A percentile compares a stretch with the other conserved stretches of the same genome.
Evolutionary conservation across 2,797 vertebrate genomes (phyloP).

Genomic region (Acanthornis magna): DNA sequence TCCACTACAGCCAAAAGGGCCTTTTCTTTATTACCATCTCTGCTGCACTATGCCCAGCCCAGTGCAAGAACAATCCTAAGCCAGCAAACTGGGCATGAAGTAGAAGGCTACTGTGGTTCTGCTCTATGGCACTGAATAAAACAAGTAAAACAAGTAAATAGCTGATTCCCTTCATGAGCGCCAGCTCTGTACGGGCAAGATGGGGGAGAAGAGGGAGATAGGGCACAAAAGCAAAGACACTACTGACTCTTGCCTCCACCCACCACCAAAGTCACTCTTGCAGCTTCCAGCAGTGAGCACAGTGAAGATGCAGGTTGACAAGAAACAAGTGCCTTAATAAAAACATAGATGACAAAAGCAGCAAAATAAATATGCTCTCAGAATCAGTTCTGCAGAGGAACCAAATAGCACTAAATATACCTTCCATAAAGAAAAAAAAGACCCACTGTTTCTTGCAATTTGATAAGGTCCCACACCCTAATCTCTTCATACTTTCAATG

Average conservation of each 20-base stretch:
- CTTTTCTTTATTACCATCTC: background rate
- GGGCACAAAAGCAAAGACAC: background rate
- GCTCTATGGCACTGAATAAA: background rate
- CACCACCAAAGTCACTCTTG: background rate
- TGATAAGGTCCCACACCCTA: background rate
- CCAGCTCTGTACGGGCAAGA: background rate
- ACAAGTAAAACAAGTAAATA: background rate
- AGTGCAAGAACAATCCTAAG: background rate
- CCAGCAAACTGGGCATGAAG: background rate
- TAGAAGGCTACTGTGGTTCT: background rate
- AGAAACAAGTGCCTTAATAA: background rate
- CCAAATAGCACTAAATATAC: background rate
- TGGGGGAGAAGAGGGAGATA: background rate
- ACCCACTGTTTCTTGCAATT: background rate
- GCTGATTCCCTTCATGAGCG: background rate
- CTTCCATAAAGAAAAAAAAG: background rate
- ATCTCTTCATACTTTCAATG: background rate
- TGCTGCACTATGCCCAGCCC: background rate
- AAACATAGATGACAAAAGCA: background rate
- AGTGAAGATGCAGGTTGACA: background rate
- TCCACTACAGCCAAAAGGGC: background rate
- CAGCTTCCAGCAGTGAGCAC: background rate
- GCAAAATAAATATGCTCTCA: background rate
- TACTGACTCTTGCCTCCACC: background rate
- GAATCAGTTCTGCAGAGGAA: background rate